Percentiles rank a stretch among this genome's conserved stretches.
Conservation (phyloP, 2,888 invertebrate genomes). For the Drosophila infuscata region DNA sequence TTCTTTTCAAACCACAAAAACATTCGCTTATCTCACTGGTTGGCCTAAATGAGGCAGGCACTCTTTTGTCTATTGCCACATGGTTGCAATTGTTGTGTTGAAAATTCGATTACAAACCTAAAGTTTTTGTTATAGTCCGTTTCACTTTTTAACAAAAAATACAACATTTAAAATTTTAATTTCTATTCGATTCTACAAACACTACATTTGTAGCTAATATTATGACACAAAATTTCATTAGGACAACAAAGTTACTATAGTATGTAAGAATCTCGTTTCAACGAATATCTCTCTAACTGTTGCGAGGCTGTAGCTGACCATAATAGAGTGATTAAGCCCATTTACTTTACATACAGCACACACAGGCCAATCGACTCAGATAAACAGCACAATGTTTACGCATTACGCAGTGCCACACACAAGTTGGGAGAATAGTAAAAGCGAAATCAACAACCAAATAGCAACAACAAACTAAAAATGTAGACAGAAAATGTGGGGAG, state of each 20-base stretch:
- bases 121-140: neutral
- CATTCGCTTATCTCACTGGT: constrained; percentile 22
- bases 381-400: constrained; percentile 24
- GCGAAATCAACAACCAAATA: constrained; percentile 15
- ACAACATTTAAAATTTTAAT: neutral
- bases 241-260: no score
- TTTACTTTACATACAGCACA: neutral
- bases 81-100: constrained; percentile 19
- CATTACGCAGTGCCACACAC: constrained; percentile 8
- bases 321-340: constrained; percentile 2
- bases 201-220: neutral
- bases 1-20: constrained; percentile 8
- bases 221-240: neutral
- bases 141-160: neutral
- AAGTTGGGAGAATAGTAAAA: constrained; percentile 22
- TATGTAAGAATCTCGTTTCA: neutral
- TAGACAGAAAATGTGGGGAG: neutral
- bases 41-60: constrained; percentile 55
- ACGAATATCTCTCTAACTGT: neutral
- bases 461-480: neutral
- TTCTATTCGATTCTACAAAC: no score
- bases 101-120: constrained; percentile 7
- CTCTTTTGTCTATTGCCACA: constrained; percentile 30
- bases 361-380: neutral
- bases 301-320: neutral